Evolutionary conservation across 2,113 vertebrate genomes (phyloP).

Genomic region (Tympanuchus pallidicinctus): DNA sequence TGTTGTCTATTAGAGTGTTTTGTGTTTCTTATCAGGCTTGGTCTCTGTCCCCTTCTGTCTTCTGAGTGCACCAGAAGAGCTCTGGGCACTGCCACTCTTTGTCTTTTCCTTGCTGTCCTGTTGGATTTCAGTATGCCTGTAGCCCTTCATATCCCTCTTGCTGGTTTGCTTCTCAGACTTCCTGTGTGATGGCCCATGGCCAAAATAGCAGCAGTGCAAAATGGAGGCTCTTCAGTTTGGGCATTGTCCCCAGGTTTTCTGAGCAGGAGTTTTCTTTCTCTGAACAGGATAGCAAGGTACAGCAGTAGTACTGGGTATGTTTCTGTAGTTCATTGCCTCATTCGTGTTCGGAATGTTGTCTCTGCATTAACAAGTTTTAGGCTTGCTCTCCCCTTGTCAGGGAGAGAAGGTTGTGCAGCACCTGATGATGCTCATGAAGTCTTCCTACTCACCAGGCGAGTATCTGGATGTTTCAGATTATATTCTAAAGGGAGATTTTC

Average conservation of each 20-base stretch:
- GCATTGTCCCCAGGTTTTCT: not conserved
- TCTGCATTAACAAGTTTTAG: not conserved
- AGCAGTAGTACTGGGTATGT: not conserved
- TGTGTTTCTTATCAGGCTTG: not conserved
- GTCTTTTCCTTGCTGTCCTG: not conserved
- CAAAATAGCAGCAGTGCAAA: not conserved
- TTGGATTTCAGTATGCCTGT: not conserved
- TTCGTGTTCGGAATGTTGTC: not conserved
- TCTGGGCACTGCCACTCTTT: not conserved
- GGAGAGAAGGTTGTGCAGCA: not conserved
- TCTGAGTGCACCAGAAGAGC: not conserved
- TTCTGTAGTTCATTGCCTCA: not conserved
- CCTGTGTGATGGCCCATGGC: accelerated
- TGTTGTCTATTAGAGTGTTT: not conserved
- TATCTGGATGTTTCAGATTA: not conserved
- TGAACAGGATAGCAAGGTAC: not conserved
- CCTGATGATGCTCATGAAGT: not conserved
- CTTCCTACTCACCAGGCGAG: not conserved
- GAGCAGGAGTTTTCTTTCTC: not conserved
- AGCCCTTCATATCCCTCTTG: not conserved
- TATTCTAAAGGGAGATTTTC: not conserved
- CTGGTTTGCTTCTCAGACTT: not conserved
- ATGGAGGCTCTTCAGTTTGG: not conserved
- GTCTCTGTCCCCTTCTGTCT: accelerated
- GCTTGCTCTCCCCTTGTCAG: not conserved